Conservation (phyloP, 64 coral and sea anemone species). For the Stichodactyla helianthus region DNA sequence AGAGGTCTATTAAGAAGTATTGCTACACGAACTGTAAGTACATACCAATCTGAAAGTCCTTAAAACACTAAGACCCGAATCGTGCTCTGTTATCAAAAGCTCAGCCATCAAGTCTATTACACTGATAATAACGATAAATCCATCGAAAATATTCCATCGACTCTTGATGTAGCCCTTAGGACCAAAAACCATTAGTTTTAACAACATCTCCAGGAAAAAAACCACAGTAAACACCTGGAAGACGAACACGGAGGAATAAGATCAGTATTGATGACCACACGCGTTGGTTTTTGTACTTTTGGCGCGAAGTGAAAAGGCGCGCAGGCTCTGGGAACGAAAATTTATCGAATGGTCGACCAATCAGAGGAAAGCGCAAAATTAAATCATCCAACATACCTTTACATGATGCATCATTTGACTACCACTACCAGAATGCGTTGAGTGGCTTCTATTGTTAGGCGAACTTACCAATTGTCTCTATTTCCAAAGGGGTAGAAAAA, state of each 20-base stretch:
- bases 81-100: conserved; percentile 22
- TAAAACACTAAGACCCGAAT: conserved; percentile 66
- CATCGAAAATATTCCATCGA: conserved; percentile 95
- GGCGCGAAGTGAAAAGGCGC: not conserved
- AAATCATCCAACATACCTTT: no score
- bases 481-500: no score
- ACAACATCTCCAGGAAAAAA: conserved; percentile 82
- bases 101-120: conserved; percentile 72
- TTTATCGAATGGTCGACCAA: no score
- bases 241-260: not conserved
- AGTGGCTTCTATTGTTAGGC: no score
- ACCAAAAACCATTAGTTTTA: conserved; percentile 69
- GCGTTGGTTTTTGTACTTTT: not conserved
- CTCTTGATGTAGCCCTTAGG: conserved; percentile 79
- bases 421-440: no score
- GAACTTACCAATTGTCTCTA: no score
- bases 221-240: conserved; percentile 79
- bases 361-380: no score
- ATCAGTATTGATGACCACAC: not conserved
- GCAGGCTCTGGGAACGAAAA: no score
- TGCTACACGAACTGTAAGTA: not conserved
- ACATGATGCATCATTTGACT: no score
- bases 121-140: conserved; percentile 91
- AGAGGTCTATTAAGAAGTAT: no score
- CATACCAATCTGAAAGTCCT: conserved; percentile 93